Evolutionary conservation across 2,888 invertebrate species (phyloP).

Genomic region (Orchestes rusci): DNA sequence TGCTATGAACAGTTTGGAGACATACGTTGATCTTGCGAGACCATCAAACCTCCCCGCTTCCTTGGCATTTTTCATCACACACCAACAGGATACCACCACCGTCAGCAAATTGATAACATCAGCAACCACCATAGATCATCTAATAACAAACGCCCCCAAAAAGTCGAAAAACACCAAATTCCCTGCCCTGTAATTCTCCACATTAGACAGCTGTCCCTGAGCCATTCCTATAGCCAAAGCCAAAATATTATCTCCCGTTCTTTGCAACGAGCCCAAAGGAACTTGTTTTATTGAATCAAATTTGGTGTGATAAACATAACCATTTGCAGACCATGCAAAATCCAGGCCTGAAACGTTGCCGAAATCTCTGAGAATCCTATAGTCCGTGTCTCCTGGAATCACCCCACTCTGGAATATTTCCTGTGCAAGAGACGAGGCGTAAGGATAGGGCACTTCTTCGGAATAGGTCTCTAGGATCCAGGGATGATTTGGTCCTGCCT

Average conservation of each 20-base stretch:
- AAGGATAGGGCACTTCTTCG: conserved; percentile 73
- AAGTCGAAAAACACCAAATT: conserved; percentile 77
- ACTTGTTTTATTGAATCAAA: conserved; percentile 76
- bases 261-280: conserved; percentile 73
- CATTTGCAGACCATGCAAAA: conserved; percentile 87
- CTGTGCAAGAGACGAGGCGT: conserved; percentile 76
- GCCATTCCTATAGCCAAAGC: conserved; percentile 60
- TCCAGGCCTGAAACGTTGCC: conserved; percentile 82
- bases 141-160: conserved; percentile 65
- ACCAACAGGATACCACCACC: conserved; percentile 48
- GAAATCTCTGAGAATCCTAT: conserved; percentile 82
- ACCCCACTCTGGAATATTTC: conserved; percentile 86
- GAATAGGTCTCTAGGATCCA: conserved; percentile 69
- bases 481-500: conserved; percentile 69
- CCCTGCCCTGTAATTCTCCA: conserved; percentile 43
- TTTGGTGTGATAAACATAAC: conserved; percentile 89
- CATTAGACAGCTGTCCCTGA: conserved; percentile 48
- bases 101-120: conserved; percentile 48
- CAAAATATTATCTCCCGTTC: conserved; percentile 84
- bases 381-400: conserved; percentile 91
- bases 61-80: conserved; percentile 46
- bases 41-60: conserved; percentile 42
- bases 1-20: too few species aligned
- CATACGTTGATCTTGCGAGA: too few species aligned
- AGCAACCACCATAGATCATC: conserved; percentile 54